Evolutionary conservation across 2,888 invertebrate species (phyloP).

Genomic region (Ethmia dodecea): DNA sequence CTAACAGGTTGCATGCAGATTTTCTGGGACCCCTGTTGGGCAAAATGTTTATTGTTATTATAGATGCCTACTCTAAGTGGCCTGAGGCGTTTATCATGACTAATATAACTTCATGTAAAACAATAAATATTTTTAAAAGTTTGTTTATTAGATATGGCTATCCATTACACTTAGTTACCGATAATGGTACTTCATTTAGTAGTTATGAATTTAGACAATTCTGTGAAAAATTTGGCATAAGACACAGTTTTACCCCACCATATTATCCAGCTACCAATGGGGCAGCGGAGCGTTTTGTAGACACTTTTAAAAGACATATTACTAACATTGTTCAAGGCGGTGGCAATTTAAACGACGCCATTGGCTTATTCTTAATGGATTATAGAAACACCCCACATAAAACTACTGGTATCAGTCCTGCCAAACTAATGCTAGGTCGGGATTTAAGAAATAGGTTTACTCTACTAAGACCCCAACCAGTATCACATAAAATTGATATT

Average conservation of each 20-base stretch:
- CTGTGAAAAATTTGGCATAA: conserved; percentile 12
- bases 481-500: conserved; percentile 4
- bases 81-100: conserved; percentile 11
- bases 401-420: conserved; percentile 12
- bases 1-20: conserved; percentile 22
- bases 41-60: conserved; percentile 18
- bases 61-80: conserved; percentile 11
- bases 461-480: conserved; percentile 10
- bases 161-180: conserved; percentile 18
- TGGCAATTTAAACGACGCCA: conserved; percentile 3
- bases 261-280: conserved; percentile 17
- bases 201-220: conserved; percentile 16
- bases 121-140: too few species aligned
- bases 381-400: conserved; percentile 12
- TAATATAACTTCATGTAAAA: conserved; percentile 15
- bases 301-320: conserved; percentile 14
- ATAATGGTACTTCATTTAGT: conserved; percentile 18
- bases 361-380: conserved; percentile 14
- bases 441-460: conserved; percentile 14
- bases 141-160: conserved; percentile 16
- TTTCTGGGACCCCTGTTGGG: conserved; percentile 16
- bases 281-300: conserved; percentile 17
- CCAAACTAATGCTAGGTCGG: conserved; percentile 10
- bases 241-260: conserved; percentile 16
- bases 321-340: conserved; percentile 12